A percentile compares a stretch with the other conserved stretches of the same genome.
Conservation (phyloP, 2,113 vertebrate genomes). For the Meleagris gallopavo region DNA sequence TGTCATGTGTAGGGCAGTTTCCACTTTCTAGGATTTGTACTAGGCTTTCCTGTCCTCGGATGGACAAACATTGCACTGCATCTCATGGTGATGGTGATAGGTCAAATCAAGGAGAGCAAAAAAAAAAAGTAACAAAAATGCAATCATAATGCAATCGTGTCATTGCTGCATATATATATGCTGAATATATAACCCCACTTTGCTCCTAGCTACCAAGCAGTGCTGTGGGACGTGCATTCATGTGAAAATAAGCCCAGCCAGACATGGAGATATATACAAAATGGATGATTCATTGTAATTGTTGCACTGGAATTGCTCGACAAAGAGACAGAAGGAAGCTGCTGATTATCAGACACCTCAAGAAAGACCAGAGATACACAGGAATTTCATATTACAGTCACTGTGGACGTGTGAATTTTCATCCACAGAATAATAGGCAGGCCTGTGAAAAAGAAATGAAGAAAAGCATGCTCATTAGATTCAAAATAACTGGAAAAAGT, state of each 20-base stretch:
- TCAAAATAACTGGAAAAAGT: slow-evolving; percentile 19
- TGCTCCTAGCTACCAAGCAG: slow-evolving; percentile 37
- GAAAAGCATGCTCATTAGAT: not conserved
- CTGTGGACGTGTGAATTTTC: slow-evolving; percentile 28
- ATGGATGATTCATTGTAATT: slow-evolving; percentile 49
- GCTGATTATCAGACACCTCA: slow-evolving; percentile 40
- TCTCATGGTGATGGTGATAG: slow-evolving; percentile 25
- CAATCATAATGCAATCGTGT: slow-evolving; percentile 39
- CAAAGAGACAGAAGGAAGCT: slow-evolving; percentile 44
- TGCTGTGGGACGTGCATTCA: slow-evolving; percentile 23
- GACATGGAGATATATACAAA: slow-evolving; percentile 44
- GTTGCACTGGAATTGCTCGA: slow-evolving; percentile 16
- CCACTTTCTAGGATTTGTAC: slow-evolving; percentile 12
- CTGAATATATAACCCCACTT: slow-evolving; percentile 42
- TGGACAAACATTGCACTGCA: slow-evolving; percentile 22
- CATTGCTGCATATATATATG: not conserved
- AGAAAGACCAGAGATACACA: slow-evolving; percentile 41
- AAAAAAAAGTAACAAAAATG: not conserved
- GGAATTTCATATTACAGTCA: slow-evolving; percentile 20
- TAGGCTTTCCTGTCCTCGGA: slow-evolving; percentile 3
- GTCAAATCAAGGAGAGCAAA: slow-evolving; percentile 14
- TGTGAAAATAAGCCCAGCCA: slow-evolving; percentile 40
- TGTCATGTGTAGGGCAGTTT: not conserved
- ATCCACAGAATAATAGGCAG: slow-evolving; percentile 1
- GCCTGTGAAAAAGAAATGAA: slow-evolving; percentile 13